Evolutionary conservation across 2,797 vertebrate genomes (phyloP), one percentile per base, ranked within the genome.

Genomic region (Leptatherina wallacei): DNA sequence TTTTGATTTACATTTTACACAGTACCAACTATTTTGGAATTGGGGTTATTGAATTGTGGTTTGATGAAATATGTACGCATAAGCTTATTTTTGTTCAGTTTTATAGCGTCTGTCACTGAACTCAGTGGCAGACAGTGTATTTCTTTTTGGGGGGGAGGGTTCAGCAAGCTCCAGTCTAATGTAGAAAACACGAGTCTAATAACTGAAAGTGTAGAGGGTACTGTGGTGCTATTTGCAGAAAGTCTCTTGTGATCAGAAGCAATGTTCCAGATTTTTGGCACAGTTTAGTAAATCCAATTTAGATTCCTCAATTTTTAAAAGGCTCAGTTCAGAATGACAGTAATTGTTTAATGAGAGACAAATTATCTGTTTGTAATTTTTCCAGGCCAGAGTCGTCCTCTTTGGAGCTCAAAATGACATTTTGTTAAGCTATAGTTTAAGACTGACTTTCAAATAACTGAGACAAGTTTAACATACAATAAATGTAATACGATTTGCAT

Each of bases 251-350:
- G 83, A 83, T 87, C 66, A 80, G 68, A 44, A 72, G 51, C 65
- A 60, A 62, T 83, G 91, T 79, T 90, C 87, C 70, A 88, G 72
- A 89, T 91, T 86, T 79, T 62, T 85, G 81, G 66, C 84, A 88
- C 73, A 81, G 58, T 89, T 90, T n/a, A 47, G 20, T 47, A 11
- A 71, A 84, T 90, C 80, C 69, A 80, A 85, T 90, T 86, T 75
- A 81, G 55, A 73, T 54, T 66, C 62, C 82, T 71, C 63, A 77
- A 42, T 14, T 42, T 42, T 42, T 42, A 42, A 42, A 42, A 42
- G 38, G 38, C 38, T 42, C 13, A 16, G 38, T 16, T 42, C 14
- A 42, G 38, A 14, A 14, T 35, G 33, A 35, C 33, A 35, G 33
- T 35, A 35, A 35, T 16, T 14, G 38, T 42, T 42, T 14, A 42